Base-by-base conservation (phyloP, 2,888 invertebrate species). In the Noctua janthe region DNA sequence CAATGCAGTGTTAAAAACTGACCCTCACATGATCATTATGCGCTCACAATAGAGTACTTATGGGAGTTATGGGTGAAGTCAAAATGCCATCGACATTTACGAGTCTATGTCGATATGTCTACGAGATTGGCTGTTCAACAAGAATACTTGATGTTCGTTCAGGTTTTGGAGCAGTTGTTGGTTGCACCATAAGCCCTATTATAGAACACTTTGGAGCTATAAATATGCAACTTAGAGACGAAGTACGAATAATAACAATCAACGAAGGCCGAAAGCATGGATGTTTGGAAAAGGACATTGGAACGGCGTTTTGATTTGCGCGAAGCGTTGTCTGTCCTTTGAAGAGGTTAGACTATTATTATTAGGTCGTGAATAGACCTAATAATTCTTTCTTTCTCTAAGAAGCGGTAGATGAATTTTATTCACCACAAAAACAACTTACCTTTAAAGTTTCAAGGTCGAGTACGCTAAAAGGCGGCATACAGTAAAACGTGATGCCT, bases 401-500 rank as follows among this genome's bases (percentile, higher is more conserved):
- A 62, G 62, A 62, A 29, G 15, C 29, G 29, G 6, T 29, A 62
- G 15, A 15, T 62, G 2, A 15, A 62, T 29, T 62, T 29, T 7
- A 62, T 29, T 29, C 62, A 62, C 62, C 62, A 29, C 15, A 29
- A 49, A 49, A 56, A n/a, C 2, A 11, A 35, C 87, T 83, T 79
- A 97, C 97, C 93, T 95, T 94, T 20, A 97, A 89, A 1, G 93
- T 93, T 11, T 93, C 90, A 2, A 92, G 86, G 80, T 95, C 94
- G 1, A 97, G 90, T 10, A 95, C 90, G 66, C 93, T 93, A 84
- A 97, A 97, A 0, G 97, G 97, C 56, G 95, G 95, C 90, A 96
- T 95, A 81, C 97, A 97, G 92, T 94, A 97, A 89, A 97, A 97
- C 29, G 94, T 96, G 87, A 97, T 97, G 15, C 96, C 97, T 77